These are phyloP conservation scores for Hippopotamus amphibius DNA, from an alignment of 2,113 vertebrate species.

Conservation along the genomic window DNA sequence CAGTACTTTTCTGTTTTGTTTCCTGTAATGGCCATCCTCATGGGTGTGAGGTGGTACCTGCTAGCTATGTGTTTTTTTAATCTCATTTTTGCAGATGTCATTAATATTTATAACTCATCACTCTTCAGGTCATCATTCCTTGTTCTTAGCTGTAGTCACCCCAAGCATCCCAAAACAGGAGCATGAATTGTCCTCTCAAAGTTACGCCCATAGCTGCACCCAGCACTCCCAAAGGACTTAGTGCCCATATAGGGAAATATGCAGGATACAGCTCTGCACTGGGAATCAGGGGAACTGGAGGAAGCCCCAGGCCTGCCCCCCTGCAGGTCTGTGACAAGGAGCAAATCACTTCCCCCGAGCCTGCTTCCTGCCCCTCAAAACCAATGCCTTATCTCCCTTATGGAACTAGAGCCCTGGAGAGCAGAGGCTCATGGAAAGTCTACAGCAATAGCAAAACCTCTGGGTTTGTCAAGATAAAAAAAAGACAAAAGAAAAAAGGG, in stretches of 20 bases:
- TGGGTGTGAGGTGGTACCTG: neutral
- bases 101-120: neutral
- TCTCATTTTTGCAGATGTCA: neutral
- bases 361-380: neutral
- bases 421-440: constrained; percentile 3
- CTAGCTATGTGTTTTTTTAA: neutral
- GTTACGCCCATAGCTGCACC: neutral
- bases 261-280: rapidly evolving
- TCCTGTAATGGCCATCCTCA: neutral
- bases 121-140: neutral
- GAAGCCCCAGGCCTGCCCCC: neutral
- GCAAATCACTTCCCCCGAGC: neutral
- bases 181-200: neutral
- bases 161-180: neutral
- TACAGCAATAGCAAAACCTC: constrained; percentile 7
- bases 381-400: neutral
- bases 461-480: constrained; percentile 47
- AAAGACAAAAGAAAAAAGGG: neutral
- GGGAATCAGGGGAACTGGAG: neutral
- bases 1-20: neutral
- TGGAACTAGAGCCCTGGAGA: neutral
- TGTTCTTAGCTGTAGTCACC: neutral
- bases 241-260: rapidly evolving
- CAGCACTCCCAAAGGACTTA: neutral
- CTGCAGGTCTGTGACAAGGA: neutral